Conservation (phyloP, 2,113 vertebrate genomes). For the Microcebus griseorufus region DNA sequence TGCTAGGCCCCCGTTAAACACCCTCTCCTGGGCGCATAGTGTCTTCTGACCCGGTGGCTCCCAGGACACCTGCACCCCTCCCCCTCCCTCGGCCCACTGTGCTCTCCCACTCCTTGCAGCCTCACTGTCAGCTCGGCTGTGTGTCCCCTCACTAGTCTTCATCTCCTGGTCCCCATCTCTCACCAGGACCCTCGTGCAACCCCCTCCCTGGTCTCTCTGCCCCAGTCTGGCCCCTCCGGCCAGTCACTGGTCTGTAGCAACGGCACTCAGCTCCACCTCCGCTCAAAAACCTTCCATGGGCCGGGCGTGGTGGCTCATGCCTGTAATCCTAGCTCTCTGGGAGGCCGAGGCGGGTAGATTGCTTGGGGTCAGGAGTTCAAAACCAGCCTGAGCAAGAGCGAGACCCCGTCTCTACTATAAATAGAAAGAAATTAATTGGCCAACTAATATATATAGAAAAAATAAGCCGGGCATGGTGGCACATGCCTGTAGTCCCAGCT, state of each 20-base stretch:
- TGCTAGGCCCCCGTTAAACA: neutral
- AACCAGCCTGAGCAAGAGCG: too few relatives aligned
- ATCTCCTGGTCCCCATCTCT: neutral
- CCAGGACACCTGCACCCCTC: neutral
- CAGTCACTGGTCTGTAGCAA: neutral
- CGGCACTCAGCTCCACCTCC: neutral
- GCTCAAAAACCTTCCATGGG: neutral
- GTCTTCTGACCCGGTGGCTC: neutral
- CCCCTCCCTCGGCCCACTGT: neutral
- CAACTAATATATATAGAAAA: too few relatives aligned
- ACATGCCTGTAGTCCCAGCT: too few relatives aligned
- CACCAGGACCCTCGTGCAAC: neutral
- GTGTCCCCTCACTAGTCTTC: neutral
- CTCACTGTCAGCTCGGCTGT: accelerated
- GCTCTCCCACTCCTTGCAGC: accelerated
- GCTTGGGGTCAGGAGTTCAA: too few relatives aligned
- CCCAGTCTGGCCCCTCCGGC: neutral
- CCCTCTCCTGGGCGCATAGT: neutral
- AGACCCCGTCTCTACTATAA: too few relatives aligned
- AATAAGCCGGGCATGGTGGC: too few relatives aligned
- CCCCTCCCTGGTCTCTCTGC: neutral
- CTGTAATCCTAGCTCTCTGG: too few relatives aligned
- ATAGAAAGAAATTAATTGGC: too few relatives aligned
- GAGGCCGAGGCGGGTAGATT: too few relatives aligned
- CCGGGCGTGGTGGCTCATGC: too few relatives aligned